These are phyloP conservation scores for Ctenomys sociabilis DNA, from an alignment of 2,113 vertebrate genomes.

Conservation along the genomic window DNA sequence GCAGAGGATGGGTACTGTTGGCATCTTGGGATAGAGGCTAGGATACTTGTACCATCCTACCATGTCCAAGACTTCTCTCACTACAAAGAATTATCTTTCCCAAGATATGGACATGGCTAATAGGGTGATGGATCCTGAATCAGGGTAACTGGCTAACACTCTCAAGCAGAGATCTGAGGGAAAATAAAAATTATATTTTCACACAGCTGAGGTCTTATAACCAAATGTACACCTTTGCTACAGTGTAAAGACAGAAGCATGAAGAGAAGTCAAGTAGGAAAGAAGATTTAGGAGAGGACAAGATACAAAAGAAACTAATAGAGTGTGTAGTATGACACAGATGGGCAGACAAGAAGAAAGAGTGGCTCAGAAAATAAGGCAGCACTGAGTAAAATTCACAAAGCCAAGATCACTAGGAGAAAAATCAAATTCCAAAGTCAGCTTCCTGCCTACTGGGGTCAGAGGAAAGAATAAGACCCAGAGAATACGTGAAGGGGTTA, in stretches of 20 bases:
- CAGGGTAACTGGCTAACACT: not conserved
- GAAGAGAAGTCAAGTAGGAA: not conserved
- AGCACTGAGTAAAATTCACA: not conserved
- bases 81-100: not conserved
- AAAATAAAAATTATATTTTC: conserved; percentile 10
- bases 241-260: not conserved
- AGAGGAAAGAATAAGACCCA: not conserved
- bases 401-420: not conserved
- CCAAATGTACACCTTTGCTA: not conserved
- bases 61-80: not conserved
- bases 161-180: not conserved
- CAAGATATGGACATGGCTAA: not conserved
- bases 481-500: not conserved
- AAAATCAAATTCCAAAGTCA: not conserved
- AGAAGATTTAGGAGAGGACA: not conserved
- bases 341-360: not conserved
- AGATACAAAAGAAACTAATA: not conserved
- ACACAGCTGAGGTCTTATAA: not conserved
- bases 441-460: not conserved
- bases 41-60: not conserved
- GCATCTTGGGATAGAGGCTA: not conserved
- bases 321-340: not conserved
- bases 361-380: not conserved
- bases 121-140: not conserved
- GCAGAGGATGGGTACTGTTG: not conserved